Base-by-base conservation (phyloP, 37 sponge, comb jelly and placozoan species). In the Hormiphora californensis region DNA sequence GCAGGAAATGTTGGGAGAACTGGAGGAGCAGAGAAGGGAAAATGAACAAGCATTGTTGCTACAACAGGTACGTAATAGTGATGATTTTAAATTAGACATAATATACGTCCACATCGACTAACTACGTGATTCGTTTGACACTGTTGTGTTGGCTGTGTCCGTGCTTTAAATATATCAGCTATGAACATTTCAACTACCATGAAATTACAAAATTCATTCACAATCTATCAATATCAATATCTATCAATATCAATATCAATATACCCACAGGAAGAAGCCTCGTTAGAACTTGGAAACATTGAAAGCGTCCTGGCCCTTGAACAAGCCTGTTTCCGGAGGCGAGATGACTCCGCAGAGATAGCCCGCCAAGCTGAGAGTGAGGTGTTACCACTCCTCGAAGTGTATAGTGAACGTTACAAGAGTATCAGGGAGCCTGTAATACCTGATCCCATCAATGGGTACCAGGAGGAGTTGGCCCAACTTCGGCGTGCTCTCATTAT, bases 251-350 rank as follows among this genome's bases (percentile, higher is more conserved):
- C 12, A 49, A 49, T 49, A 9, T 49, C 9, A 49, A 17, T 15
- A 17, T 15, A 49, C 23, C 25, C 38, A 22, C 81, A 73, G 81
- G 81, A 73, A 36, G 81, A 73, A 41, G 81, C 81, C 19, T 33
- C 44, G n/a, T 17, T 73, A 19, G 81, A 73, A 30, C 46, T 73
- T n/a, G 81, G 28, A 5, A 73, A 73, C 46, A 73, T 73, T n/a
- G 81, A 73, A 28, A 73, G 81, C 43, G 81, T 73, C 5, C 44
- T 73, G 3, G 81, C 81, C 3, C 46, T 73, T 43, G 44, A 73
- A 40, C 21, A 7, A 11, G 43, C 21, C 81, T 73, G 81, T 30
- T 73, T 40, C 46, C 43, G 46, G 0, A 43, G 43, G 46, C 43
- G 11, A 4, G 44, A 73, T 27, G 21, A 43, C 7, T 22, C n/a